phyloP scores from a whole-genome alignment of 2,888 invertebrate genomes.

The Lithophane socia region DNA sequence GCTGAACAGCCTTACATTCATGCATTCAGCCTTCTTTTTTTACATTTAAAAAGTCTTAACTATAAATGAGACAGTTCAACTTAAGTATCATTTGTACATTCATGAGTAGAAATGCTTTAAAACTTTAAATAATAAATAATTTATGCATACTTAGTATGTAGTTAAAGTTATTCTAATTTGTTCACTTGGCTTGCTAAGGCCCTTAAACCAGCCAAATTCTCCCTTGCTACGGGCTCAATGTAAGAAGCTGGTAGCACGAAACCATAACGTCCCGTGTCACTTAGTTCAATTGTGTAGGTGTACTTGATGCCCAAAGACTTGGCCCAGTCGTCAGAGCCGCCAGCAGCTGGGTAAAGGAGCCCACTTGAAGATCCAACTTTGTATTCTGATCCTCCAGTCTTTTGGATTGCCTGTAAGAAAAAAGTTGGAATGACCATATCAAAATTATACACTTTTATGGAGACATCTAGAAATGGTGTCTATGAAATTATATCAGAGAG shows the following conservation, averaged over 20 bases:
- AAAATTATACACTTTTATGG: not conserved
- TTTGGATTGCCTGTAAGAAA: slow-evolving; percentile 90
- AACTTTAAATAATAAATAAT: slow-evolving; percentile 60
- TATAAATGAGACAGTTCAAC: slow-evolving; percentile 26
- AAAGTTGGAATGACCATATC: not conserved
- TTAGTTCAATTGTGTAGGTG: slow-evolving; percentile 96
- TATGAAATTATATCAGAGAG: not conserved
- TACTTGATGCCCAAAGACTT: slow-evolving; percentile 96
- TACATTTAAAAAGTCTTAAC: slow-evolving; percentile 18
- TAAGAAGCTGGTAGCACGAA: slow-evolving; percentile 95
- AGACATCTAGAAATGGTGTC: no score
- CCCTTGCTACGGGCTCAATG: slow-evolving; percentile 94
- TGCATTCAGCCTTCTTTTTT: slow-evolving; percentile 40
- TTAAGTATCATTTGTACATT: slow-evolving; percentile 45
- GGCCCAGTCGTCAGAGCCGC: slow-evolving; percentile 98
- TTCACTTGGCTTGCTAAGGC: slow-evolving; percentile 86
- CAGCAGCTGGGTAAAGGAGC: slow-evolving; percentile 95
- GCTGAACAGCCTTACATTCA: slow-evolving; percentile 34
- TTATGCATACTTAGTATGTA: slow-evolving; percentile 30
- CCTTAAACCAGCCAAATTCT: slow-evolving; percentile 93
- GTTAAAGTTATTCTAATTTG: slow-evolving; percentile 52
- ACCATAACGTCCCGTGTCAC: slow-evolving; percentile 95
- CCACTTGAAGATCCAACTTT: slow-evolving; percentile 94
- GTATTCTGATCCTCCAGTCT: slow-evolving; percentile 91
- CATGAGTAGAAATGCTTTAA: slow-evolving; percentile 30